phyloP scores from a whole-genome alignment of 2,888 invertebrate genomes.

The Luperina nickerlii region DNA sequence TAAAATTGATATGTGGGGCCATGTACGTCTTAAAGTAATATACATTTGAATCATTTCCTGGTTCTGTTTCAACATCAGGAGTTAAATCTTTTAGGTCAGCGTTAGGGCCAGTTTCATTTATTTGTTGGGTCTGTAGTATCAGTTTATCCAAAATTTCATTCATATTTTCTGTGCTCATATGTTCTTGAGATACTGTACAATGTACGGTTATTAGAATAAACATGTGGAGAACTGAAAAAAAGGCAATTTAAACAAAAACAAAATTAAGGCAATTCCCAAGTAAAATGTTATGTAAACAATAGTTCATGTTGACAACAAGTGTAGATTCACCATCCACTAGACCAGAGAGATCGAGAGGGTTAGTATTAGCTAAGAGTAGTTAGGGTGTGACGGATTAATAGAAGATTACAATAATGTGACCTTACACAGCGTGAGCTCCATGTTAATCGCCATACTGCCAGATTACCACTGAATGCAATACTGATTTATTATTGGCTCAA shows the following conservation, averaged over 20 bases:
- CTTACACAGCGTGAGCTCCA: conserved; percentile 74
- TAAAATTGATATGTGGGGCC: conserved; percentile 40
- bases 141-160: conserved; percentile 68
- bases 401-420: conserved; percentile 49
- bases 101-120: conserved; percentile 39
- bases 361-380: not conserved
- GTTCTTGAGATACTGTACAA: conserved; percentile 26
- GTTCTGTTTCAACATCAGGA: conserved; percentile 33
- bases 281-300: not conserved
- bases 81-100: conserved; percentile 36
- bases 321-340: not conserved
- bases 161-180: conserved; percentile 60
- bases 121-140: conserved; percentile 55
- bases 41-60: conserved; percentile 68
- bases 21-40: conserved; percentile 65
- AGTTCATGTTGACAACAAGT: not conserved
- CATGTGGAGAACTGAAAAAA: conserved; percentile 51
- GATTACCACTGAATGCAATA: conserved; percentile 66
- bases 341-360: not conserved
- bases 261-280: not conserved
- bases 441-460: conserved; percentile 67
- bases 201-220: conserved; percentile 27
- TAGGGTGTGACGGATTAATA: conserved; percentile 15
- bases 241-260: not conserved
- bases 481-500: conserved; percentile 66